These are phyloP conservation scores for Oscheius sp. DNA, from an alignment of 2,888 invertebrate species.

Conservation along the genomic window DNA sequence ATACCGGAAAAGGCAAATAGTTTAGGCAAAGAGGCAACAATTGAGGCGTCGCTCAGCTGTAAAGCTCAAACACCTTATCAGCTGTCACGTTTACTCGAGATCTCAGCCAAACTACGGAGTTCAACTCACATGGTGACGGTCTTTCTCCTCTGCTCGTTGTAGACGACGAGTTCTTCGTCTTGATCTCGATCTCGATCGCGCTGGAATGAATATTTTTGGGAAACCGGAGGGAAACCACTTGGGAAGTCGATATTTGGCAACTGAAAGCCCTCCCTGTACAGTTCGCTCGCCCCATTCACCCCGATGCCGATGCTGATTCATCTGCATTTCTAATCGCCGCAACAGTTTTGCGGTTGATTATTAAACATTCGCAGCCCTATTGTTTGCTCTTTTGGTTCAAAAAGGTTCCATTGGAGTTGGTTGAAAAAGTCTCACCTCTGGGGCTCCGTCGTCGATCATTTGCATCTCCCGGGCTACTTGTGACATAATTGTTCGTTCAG, in stretches of 20 bases:
- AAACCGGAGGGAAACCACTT: not conserved
- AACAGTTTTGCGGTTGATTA: not conserved
- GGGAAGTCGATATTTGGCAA: too few relatives aligned
- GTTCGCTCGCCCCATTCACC: not conserved
- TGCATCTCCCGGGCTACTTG: conserved; percentile 27
- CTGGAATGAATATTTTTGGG: not conserved
- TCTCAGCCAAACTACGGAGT: conserved; percentile 29
- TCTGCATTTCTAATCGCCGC: conserved; percentile 15
- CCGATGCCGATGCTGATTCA: not conserved
- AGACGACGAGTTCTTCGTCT: conserved; percentile 50
- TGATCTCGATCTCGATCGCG: conserved; percentile 53
- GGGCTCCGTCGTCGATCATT: conserved; percentile 18
- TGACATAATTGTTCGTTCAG: conserved; percentile 23
- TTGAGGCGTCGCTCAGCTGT: not conserved
- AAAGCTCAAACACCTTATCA: conserved; percentile 3
- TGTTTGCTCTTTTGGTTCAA: not conserved
- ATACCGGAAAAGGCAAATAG: not conserved
- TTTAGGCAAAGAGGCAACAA: not conserved
- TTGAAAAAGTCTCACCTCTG: not conserved
- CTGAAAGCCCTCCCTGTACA: not conserved
- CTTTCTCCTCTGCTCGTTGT: conserved; percentile 54
- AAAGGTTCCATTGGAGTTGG: not conserved
- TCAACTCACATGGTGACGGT: conserved; percentile 54
- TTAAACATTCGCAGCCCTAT: not conserved
- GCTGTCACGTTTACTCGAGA: conserved; percentile 1